Evolutionary conservation across 2,113 vertebrate species (phyloP), one percentile per base, ranked within the genome.

Genomic region (Pipra filicauda): DNA sequence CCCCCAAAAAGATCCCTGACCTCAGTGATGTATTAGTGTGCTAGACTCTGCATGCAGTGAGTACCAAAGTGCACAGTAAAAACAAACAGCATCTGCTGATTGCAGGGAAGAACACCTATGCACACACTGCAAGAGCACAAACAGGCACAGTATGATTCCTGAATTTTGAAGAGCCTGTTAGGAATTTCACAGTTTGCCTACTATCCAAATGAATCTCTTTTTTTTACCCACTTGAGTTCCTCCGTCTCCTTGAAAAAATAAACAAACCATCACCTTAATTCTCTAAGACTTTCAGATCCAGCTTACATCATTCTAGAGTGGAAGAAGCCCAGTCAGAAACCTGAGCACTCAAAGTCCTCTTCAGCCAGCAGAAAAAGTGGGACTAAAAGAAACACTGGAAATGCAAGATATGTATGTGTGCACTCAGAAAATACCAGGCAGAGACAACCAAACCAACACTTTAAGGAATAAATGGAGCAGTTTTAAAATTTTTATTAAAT

Each of bases 181-280:
- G 69, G 69, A 95, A 93, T 94, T 86, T 91, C 86, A 93, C 85
- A 86, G 86, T 89, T 94, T 96, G 85, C 69, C 88, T 69, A 49
- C 75, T 87, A 76, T 57, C 61, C 85, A 78, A 91, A 91, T 55
- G 24, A 85, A 76, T 85, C 15, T 8, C 18, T 44, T 48, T 69
- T 75, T 75, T 82, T 76, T 62, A 77, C 30, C 37, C 9, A 2
- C 79, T 88, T 44, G 49, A 83, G 37, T 54, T 90, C 58, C 64
- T 85, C 46, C 44, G 58, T 74, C 28, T 73, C 37, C 55, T 79
- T 62, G 64, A 54, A 57, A 79, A 94, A 90, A 73, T 30, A 96
- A 93, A 79, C 51, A 92, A 78, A 19, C 28, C 18, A 72, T 55
- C 75, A 72, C 83, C 84, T 80, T 83, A 88, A 83, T 59, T 90